Percentiles rank a stretch among this genome's conserved stretches.
Conservation (phyloP, 1,140 invertebrate genomes). For the Trichomalopsis sarcophagae region DNA sequence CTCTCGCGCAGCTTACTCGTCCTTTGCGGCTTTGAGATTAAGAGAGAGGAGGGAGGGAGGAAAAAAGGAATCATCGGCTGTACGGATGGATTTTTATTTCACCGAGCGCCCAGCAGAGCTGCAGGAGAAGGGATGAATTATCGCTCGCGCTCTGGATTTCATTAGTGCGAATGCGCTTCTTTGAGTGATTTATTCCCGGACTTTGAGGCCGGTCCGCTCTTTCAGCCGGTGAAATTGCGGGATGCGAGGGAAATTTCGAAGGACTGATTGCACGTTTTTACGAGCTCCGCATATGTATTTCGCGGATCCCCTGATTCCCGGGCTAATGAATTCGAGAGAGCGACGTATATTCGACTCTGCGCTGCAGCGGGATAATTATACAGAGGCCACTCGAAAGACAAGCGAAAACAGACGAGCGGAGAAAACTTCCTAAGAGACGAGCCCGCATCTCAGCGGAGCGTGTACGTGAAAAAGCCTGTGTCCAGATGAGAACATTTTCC, state of each 20-base stretch:
- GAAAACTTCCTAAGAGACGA: neutral
- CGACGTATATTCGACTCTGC: neutral
- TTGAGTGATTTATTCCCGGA: conserved; percentile 23
- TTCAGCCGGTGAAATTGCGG: too few species aligned
- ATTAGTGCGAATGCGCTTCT: conserved; percentile 1
- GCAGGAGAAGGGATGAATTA: conserved; percentile 15
- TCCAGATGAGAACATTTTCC: conserved; percentile 1
- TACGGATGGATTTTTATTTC: neutral
- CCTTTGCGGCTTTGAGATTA: neutral
- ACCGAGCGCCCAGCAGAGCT: neutral
- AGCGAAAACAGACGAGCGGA: too few species aligned
- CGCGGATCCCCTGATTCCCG: too few species aligned
- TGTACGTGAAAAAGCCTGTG: neutral
- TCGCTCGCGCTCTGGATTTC: neutral
- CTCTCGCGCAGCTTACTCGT: neutral
- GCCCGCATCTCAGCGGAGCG: neutral
- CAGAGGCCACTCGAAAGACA: neutral
- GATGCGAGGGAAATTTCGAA: neutral
- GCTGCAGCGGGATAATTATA: neutral
- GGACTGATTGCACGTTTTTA: neutral
- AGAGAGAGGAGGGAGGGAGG: neutral
- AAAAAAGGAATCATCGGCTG: neutral
- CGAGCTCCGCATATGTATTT: too few species aligned
- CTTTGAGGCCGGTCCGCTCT: neutral
- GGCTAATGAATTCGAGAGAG: neutral